phyloP scores from a whole-genome alignment of 2,888 invertebrate species.

The Phytoseiulus persimilis region DNA sequence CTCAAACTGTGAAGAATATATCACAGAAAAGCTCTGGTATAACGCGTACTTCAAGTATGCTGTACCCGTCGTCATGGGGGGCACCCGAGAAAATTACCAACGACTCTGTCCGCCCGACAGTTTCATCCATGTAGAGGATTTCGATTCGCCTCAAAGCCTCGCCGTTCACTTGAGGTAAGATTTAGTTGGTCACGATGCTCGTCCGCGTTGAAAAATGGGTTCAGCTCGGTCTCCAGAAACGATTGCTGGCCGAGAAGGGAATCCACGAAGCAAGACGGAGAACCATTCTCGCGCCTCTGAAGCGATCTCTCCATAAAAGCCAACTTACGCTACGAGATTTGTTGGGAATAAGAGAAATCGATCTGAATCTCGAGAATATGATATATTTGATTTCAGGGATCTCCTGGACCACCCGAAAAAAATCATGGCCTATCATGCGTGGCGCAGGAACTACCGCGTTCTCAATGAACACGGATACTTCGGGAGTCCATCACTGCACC shows the following conservation, averaged over 20 bases:
- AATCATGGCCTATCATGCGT: conserved; percentile 43
- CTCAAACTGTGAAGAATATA: conserved; percentile 61
- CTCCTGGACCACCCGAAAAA: not conserved
- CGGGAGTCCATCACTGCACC: conserved; percentile 57
- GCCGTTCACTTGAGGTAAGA: conserved; percentile 42
- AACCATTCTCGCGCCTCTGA: too few relatives aligned
- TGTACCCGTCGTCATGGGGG: conserved; percentile 60
- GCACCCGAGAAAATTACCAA: conserved; percentile 52
- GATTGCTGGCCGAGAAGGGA: too few relatives aligned
- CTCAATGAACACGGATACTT: conserved; percentile 64
- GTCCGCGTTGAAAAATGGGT: conserved; percentile 41
- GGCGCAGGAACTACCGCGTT: conserved; percentile 53
- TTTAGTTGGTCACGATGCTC: not conserved
- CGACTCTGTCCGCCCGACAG: conserved; percentile 59
- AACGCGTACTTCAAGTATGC: conserved; percentile 54
- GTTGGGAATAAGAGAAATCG: conserved; percentile 37
- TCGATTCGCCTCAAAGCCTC: conserved; percentile 46
- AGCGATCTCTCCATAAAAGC: too few relatives aligned
- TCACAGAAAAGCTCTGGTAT: conserved; percentile 64
- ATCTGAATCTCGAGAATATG: not conserved
- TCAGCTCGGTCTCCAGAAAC: too few relatives aligned
- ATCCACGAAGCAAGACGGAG: too few relatives aligned
- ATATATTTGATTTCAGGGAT: not conserved
- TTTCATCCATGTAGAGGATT: conserved; percentile 57
- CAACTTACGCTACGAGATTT: too few relatives aligned